Evolutionary conservation across 2,888 invertebrate species (phyloP), one percentile per base, ranked within the genome.

Genomic region (Hirtodrosophila cameraria): DNA sequence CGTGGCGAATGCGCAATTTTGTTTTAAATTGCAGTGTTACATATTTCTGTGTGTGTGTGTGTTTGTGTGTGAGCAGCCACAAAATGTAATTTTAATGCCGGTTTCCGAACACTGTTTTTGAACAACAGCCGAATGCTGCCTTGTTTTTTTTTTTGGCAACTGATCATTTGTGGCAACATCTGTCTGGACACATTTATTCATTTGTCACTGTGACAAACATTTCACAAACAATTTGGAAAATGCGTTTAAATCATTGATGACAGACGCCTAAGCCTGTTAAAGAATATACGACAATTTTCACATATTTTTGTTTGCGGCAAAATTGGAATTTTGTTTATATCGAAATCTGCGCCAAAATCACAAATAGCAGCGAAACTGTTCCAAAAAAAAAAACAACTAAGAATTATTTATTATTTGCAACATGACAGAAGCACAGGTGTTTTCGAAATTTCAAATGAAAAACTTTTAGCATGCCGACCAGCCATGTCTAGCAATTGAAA

Each of bases 381-480:
- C 30, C 43, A 23, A 45, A 65, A 43, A 50, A 55, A 48, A 23
- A 45, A 65, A 43, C 55, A 55, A 52, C 33, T 46, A 5, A 38
- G 48, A 72, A 64, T 80, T 66, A 80, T 78, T 75, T 73, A 80
- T 80, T 77, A 50, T 57, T 69, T 49, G 13, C n/a, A n/a, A n/a
- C 23, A 20, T 48, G 57, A 28, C 39, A 39, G n/a, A n/a, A 18
- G 23, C 45, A 33, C 69, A 69, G 69, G 46, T 53, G 36, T 48
- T 64, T 53, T 48, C 6, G 43, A 52, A 45, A 50, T 50, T 63
- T 59, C 43, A 66, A 71, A 54, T 71, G 38, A 46, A 62, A 67
- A 66, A 70, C 53, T 66, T 66, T 50, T 15, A 20, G 7, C 54
- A 27, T 16, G 25, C 18, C 18, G 42, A 18, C 42, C 8, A 39